Evolutionary conservation across 2,888 invertebrate genomes (phyloP).

Genomic region (Zhengitettix transpicula): DNA sequence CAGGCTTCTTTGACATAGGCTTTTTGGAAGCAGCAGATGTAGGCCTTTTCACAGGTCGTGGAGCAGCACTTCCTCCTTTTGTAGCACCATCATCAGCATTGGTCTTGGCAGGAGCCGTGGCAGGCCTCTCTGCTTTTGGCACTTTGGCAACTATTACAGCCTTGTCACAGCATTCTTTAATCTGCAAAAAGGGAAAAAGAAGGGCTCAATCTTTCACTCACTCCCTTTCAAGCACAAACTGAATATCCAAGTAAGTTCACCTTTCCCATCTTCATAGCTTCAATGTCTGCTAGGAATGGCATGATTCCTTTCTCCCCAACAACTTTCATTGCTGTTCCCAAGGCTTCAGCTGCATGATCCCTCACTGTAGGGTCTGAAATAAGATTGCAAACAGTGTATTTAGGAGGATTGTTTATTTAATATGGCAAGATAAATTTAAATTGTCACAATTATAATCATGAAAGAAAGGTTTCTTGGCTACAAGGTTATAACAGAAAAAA

Average conservation of each 20-base stretch:
- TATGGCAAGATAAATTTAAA: no score
- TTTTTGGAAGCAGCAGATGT: constrained; percentile 22
- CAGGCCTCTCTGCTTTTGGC: constrained; percentile 37
- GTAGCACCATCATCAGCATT: constrained; percentile 17
- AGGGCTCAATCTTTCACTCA: neutral
- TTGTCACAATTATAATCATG: no score
- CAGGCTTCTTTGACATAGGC: constrained; percentile 20
- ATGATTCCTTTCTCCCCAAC: constrained; percentile 81
- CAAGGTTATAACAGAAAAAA: no score
- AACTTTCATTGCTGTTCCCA: constrained; percentile 86
- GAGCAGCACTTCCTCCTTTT: constrained; percentile 28
- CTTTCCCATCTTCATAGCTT: constrained; percentile 80
- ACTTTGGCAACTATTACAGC: constrained; percentile 65
- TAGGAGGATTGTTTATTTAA: no score
- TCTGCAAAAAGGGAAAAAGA: constrained; percentile 23
- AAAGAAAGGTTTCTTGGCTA: no score
- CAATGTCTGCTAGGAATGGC: constrained; percentile 76
- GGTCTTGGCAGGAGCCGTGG: constrained; percentile 33
- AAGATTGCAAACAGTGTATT: neutral
- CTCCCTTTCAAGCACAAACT: neutral
- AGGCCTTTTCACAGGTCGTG: constrained; percentile 35
- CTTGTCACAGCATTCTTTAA: constrained; percentile 87
- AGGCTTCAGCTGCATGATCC: constrained; percentile 80
- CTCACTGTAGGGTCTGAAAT: constrained; percentile 71
- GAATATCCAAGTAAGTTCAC: constrained; percentile 20